Evolutionary conservation across 2,888 invertebrate species (phyloP).

Genomic region (Caenorhabditis uteleia): DNA sequence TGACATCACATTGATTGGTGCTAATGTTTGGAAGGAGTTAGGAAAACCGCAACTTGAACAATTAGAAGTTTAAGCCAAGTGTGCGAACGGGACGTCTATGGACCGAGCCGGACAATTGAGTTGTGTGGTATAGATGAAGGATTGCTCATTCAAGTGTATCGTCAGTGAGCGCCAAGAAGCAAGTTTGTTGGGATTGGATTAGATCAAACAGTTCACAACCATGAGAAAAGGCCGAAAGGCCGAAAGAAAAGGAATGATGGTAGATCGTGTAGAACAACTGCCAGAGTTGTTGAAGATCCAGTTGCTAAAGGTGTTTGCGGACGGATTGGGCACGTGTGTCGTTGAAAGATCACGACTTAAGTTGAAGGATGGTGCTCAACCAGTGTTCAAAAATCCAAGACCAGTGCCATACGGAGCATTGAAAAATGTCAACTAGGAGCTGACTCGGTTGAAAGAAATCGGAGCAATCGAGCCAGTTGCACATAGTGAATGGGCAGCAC

Average conservation of each 20-base stretch:
- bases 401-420: constrained; percentile 39
- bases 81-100: neutral
- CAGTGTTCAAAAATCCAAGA: constrained; percentile 37
- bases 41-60: neutral
- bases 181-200: neutral
- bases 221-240: neutral
- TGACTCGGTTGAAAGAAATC: constrained; percentile 29
- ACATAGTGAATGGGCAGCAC: constrained; percentile 46
- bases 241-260: neutral
- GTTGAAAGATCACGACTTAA: constrained; percentile 25
- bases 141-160: neutral
- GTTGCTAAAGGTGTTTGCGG: neutral
- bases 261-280: too few relatives aligned
- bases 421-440: constrained; percentile 35
- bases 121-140: neutral
- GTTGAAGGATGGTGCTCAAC: constrained; percentile 28
- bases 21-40: neutral
- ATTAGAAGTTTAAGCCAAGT: neutral
- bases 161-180: neutral
- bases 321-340: constrained; percentile 23
- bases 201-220: neutral
- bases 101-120: neutral
- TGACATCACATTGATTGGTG: neutral
- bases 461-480: constrained; percentile 32
- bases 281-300: neutral